These are phyloP conservation scores for Pogoniulus pusillus DNA, from an alignment of 2,797 vertebrate genomes.

Conservation along the genomic window DNA sequence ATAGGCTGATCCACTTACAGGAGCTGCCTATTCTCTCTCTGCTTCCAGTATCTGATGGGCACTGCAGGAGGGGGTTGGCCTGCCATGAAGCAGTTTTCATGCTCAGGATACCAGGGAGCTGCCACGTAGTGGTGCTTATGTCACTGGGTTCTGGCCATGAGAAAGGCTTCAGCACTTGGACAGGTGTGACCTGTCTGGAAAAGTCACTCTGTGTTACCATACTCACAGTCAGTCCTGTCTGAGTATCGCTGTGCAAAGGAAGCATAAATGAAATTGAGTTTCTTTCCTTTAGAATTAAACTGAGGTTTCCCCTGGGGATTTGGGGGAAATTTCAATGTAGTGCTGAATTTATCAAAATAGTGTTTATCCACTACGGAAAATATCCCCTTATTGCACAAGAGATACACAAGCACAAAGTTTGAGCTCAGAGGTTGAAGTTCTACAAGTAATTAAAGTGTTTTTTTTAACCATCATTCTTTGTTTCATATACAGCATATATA, in stretches of 20 bases:
- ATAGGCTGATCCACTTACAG: background rate
- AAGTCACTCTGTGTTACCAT: rapidly evolving
- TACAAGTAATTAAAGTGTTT: background rate
- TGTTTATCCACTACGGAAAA: background rate
- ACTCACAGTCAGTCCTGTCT: rapidly evolving
- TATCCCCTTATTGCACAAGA: background rate
- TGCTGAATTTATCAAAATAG: background rate
- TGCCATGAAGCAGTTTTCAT: background rate
- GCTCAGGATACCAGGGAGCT: background rate
- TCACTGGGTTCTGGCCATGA: background rate
- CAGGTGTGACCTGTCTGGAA: background rate
- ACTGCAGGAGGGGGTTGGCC: background rate
- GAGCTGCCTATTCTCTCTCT: background rate
- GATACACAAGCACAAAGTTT: rapidly evolving
- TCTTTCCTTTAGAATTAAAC: background rate
- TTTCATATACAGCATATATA: background rate
- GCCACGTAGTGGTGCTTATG: rapidly evolving
- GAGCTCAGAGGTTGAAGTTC: background rate
- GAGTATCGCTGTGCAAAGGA: background rate
- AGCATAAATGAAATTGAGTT: background rate
- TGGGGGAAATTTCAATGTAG: background rate
- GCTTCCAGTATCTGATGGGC: rapidly evolving
- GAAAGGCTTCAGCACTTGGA: background rate
- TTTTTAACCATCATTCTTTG: background rate
- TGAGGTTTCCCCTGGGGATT: background rate